Conservation (phyloP, 1,140 invertebrate genomes). For the Zaprionus camerounensis region DNA sequence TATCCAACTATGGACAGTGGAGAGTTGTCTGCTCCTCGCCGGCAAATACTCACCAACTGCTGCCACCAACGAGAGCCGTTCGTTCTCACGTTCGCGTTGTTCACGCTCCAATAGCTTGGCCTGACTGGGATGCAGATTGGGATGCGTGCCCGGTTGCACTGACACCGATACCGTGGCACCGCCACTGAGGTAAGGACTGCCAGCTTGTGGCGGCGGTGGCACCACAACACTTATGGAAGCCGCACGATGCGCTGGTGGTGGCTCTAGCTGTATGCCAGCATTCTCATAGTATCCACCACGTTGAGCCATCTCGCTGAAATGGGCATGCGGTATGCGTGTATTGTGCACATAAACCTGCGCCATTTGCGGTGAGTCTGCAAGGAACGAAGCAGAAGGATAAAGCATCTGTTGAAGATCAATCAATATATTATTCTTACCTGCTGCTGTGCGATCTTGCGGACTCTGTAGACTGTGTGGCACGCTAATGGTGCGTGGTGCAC, state of each 20-base stretch:
- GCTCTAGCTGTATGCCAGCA: constrained; percentile 84
- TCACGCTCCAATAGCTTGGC: constrained; percentile 67
- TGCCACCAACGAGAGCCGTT: constrained; percentile 65
- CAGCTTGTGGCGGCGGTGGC: constrained; percentile 68
- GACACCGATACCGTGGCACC: constrained; percentile 58
- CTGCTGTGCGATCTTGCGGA: constrained; percentile 91
- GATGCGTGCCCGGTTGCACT: constrained; percentile 63
- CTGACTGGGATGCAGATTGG: constrained; percentile 73
- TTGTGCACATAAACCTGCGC: constrained; percentile 88
- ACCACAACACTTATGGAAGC: constrained; percentile 84
- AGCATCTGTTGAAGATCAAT: background rate
- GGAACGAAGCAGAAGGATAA: background rate
- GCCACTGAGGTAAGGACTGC: constrained; percentile 86
- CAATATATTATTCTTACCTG: constrained; percentile 84
- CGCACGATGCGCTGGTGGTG: constrained; percentile 88
- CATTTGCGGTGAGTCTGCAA: constrained; percentile 88
- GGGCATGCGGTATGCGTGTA: constrained; percentile 85
- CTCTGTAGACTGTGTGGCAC: constrained; percentile 87
- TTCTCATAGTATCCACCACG: constrained; percentile 70
- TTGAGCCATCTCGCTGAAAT: constrained; percentile 74
- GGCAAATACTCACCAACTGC: constrained; percentile 58
- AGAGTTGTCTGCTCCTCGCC: background rate
- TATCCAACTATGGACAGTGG: background rate
- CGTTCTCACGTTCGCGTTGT: constrained; percentile 71
- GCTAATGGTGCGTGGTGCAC: constrained; percentile 75